Base-by-base conservation (phyloP, 1,140 invertebrate genomes). In the Arctopsyche grandis region DNA sequence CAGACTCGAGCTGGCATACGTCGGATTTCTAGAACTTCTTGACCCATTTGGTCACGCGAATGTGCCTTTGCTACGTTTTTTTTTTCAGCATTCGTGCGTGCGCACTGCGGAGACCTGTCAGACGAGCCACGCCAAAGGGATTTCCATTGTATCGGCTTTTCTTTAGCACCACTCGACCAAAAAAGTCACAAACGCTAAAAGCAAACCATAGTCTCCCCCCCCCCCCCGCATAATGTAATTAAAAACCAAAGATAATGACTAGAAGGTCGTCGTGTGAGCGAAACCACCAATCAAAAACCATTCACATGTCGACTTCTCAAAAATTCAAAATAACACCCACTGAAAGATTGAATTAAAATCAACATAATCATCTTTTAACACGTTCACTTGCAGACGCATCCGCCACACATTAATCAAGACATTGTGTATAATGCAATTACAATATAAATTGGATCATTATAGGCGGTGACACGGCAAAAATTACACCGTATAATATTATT, bases 41-140 rank as follows among this genome's bases (percentile, higher is more conserved):
- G 81, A 82, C 81, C 81, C 66, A 82, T 71, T 82, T 82, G 81
- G 78, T 82, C 81, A 82, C 81, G 81, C 81, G 63, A 82, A 82
- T 82, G 69, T 82, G 48, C 16, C 16, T 52, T 52, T 52, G 10
- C 16, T 52, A 24, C 12, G 24, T 66, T 66, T 66, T 16, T 16
- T 63, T 63, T 60, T 66, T 66, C 21, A 26, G 14, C 63, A 12
- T 38, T 19, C 63, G 63, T 66, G 22, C 63, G 63, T 66, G 21
- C 24, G 21, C 48, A 16, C 48, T 66, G 24, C 63, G 19, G 63
- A 60, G 56, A 66, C 63, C 63, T 66, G 63, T 66, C 63, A 66
- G 63, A 12, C 24, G 63, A 24, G 63, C 63, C 63, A 66, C 63
- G 63, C 63, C 63, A 66, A 66, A 66, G 63, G 63, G 63, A 66